phyloP scores from a whole-genome alignment of 53 echinoderm and acorn worm genomes.

The Holothuria leucospilota region DNA sequence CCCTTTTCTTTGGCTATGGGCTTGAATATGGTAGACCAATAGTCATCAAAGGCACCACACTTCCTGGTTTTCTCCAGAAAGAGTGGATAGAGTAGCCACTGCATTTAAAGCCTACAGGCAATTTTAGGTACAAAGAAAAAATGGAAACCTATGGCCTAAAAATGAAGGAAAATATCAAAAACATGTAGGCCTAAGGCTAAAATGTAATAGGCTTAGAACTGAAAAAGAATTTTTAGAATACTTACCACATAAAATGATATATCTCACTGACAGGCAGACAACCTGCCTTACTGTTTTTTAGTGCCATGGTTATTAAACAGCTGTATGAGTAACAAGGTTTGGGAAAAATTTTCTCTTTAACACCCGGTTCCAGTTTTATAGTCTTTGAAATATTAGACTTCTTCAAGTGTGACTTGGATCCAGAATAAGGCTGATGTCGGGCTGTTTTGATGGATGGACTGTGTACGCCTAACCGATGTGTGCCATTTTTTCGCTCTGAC shows the following conservation, averaged over 20 bases:
- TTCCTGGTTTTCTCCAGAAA: too few relatives aligned
- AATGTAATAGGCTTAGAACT: too few relatives aligned
- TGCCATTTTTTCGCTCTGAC: slow-evolving; percentile 23
- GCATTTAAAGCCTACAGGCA: too few relatives aligned
- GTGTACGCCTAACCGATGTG: slow-evolving; percentile 36
- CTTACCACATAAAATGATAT: slow-evolving; percentile 99
- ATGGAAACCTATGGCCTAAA: too few relatives aligned
- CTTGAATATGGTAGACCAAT: too few relatives aligned
- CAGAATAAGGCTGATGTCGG: slow-evolving; percentile 55
- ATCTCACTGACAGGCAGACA: slow-evolving; percentile 99
- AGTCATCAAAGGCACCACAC: too few relatives aligned
- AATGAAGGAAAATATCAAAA: too few relatives aligned
- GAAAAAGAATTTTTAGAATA: not conserved
- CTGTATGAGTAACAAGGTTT: slow-evolving; percentile 99
- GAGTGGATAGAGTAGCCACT: too few relatives aligned
- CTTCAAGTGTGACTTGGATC: slow-evolving; percentile 58
- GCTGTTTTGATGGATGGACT: slow-evolving; percentile 42
- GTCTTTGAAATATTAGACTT: slow-evolving; percentile 40
- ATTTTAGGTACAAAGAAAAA: too few relatives aligned
- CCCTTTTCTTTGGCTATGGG: too few relatives aligned
- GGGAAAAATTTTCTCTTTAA: slow-evolving; percentile 80
- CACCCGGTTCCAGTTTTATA: slow-evolving; percentile 63
- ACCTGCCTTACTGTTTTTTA: slow-evolving; percentile 95
- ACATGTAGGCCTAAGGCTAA: too few relatives aligned
- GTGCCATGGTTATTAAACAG: slow-evolving; percentile 97